Evolutionary conservation across 2,797 vertebrate species (phyloP), one percentile per base, ranked within the genome.

Genomic region (Lycodopsis pacificus): DNA sequence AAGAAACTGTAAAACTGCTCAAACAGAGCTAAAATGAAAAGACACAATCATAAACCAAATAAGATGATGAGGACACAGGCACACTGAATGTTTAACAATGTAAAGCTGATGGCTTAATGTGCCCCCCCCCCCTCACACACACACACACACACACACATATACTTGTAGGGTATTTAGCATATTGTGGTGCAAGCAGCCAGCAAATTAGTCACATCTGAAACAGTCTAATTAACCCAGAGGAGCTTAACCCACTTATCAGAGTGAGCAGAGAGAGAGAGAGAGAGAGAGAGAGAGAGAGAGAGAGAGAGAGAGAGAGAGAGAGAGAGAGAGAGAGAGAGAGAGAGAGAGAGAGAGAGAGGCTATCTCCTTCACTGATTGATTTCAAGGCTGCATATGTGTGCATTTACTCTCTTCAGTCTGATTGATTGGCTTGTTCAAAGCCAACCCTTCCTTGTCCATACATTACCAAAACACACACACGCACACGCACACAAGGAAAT

Each of bases 131-230:
- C 1, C 13, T 27, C 5, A n/a, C 73, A 53, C 54, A 64, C 69
- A 53, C 48, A 34, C 17, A 67, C 49, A 53, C 67, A 62, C 58
- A 71, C 34, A 22, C n/a, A 63, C 22, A 69, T 49, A 77, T 64
- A 54, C 65, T 27, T 10, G 13, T 62, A 65, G 57, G 83, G 59
- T 85, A 88, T 88, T 94, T 94, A 94, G 88, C 91, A 94, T 89
- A 92, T 86, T 92, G 87, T 77, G 69, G 64, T 90, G 93, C 93
- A 84, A 56, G 73, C 81, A 89, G 91, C 91, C 95, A 92, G 92
- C 91, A 95, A 96, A 94, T 95, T 89, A 95, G 90, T 92, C 94
- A 96, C 78, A 76, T 95, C 87, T 93, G 86, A 96, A 96, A 96
- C 91, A 92, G 89, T 89, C 73, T 94, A 94, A 96, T 96, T 95